Conservation (phyloP, 1,140 invertebrate genomes). For the Musca domestica region DNA sequence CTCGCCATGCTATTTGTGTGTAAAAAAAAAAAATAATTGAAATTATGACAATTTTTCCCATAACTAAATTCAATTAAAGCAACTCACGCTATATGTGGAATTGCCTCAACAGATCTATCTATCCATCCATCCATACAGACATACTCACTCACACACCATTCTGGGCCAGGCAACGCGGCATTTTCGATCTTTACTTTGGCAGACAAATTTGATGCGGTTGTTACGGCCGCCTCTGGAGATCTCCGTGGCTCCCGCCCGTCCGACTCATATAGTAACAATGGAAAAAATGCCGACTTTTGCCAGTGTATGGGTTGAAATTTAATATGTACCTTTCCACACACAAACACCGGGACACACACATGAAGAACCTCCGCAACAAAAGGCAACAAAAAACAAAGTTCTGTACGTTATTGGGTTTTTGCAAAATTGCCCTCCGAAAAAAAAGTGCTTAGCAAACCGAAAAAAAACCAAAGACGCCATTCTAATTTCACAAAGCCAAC, state of each 20-base stretch:
- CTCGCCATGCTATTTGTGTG: background rate
- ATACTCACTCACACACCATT: no score
- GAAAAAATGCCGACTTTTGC: conserved; percentile 24
- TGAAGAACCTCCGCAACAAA: background rate
- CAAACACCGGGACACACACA: background rate
- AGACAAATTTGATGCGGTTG: conserved; percentile 1
- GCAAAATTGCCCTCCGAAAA: background rate
- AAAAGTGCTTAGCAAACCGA: conserved; percentile 7
- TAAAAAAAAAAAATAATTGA: background rate
- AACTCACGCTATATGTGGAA: no score
- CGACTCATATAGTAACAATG: background rate
- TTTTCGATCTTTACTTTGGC: background rate
- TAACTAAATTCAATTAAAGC: conserved; percentile 1
- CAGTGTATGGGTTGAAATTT: conserved; percentile 23
- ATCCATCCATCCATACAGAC: no score
- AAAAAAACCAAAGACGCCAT: background rate
- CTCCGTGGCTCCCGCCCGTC: background rate
- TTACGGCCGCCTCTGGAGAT: background rate
- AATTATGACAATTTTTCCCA: background rate
- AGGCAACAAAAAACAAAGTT: background rate
- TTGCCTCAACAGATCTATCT: no score
- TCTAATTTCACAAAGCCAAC: background rate
- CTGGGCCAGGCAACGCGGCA: no score
- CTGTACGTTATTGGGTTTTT: no score
- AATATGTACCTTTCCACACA: conserved; percentile 14